phyloP scores from a whole-genome alignment of 1,140 invertebrate species.

The Oryzaephilus surinamensis region DNA sequence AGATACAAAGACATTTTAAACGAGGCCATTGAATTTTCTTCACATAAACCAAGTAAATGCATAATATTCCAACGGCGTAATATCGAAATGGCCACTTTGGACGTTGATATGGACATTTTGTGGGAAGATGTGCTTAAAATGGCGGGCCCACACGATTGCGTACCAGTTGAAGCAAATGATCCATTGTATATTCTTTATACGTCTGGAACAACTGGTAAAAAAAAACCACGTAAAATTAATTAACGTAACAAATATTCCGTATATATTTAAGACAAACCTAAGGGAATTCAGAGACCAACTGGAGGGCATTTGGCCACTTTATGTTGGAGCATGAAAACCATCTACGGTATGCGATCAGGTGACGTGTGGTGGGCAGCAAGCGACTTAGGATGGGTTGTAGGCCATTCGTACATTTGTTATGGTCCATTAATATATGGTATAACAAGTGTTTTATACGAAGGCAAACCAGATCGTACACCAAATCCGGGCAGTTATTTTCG shows the following conservation, averaged over 20 bases:
- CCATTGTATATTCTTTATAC: conserved; percentile 90
- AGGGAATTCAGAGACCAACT: conserved; percentile 75
- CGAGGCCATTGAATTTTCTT: conserved; percentile 63
- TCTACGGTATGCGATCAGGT: conserved; percentile 71
- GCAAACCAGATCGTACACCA: conserved; percentile 87
- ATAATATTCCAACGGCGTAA: conserved; percentile 70
- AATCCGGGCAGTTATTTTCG: conserved; percentile 58
- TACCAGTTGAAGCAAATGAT: conserved; percentile 78
- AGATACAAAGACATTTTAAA: conserved; percentile 85
- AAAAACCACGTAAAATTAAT: too few relatives aligned
- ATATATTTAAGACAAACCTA: conserved; percentile 53
- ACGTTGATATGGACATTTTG: conserved; percentile 53
- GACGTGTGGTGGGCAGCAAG: conserved; percentile 84
- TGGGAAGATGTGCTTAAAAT: conserved; percentile 63
- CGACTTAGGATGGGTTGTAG: conserved; percentile 86
- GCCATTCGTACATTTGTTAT: conserved; percentile 90
- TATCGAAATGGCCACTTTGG: conserved; percentile 51
- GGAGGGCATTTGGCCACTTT: conserved; percentile 77
- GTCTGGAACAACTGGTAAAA: conserved; percentile 71
- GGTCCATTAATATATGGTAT: conserved; percentile 71
- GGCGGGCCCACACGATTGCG: conserved; percentile 61
- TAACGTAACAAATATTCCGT: background rate
- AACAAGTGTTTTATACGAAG: conserved; percentile 86
- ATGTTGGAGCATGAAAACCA: conserved; percentile 70
- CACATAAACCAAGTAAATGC: conserved; percentile 58